Evolutionary conservation across 1,140 invertebrate species (phyloP).

Genomic region (Brachionus calyciflorus): DNA sequence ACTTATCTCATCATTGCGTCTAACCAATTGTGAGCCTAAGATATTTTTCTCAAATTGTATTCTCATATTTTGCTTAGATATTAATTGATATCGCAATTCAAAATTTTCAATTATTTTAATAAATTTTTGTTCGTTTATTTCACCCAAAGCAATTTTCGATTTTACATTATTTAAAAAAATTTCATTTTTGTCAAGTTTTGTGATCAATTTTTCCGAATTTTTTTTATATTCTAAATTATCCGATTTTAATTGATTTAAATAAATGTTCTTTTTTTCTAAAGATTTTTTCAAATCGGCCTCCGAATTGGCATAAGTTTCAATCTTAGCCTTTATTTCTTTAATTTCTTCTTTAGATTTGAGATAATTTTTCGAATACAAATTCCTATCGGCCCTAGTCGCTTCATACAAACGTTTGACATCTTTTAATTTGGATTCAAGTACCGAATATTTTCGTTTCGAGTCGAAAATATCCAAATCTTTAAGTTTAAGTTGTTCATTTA

Average conservation of each 20-base stretch:
- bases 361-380: slow-evolving; percentile 38
- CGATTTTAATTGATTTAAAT: not conserved
- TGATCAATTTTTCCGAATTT: slow-evolving; percentile 17
- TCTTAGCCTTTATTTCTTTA: not conserved
- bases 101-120: slow-evolving; percentile 24
- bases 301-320: not conserved
- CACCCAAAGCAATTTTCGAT: not conserved
- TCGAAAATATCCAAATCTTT: slow-evolving; percentile 26
- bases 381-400: slow-evolving; percentile 1
- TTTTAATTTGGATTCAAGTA: slow-evolving; percentile 9
- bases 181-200: slow-evolving; percentile 22
- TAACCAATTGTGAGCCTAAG: slow-evolving; percentile 16
- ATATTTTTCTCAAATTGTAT: slow-evolving; percentile 26
- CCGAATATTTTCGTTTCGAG: not conserved
- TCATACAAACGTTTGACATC: slow-evolving; percentile 18
- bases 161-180: not conserved
- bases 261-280: not conserved
- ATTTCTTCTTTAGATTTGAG: slow-evolving; percentile 25
- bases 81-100: not conserved
- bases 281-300: slow-evolving; percentile 21
- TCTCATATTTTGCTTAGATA: not conserved
- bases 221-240: slow-evolving; percentile 28
- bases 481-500: slow-evolving; percentile 9
- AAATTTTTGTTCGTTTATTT: slow-evolving; percentile 17
- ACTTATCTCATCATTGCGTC: slow-evolving; percentile 20